Base-by-base conservation (phyloP, 2,113 vertebrate species). In the Varanus komodoensis region DNA sequence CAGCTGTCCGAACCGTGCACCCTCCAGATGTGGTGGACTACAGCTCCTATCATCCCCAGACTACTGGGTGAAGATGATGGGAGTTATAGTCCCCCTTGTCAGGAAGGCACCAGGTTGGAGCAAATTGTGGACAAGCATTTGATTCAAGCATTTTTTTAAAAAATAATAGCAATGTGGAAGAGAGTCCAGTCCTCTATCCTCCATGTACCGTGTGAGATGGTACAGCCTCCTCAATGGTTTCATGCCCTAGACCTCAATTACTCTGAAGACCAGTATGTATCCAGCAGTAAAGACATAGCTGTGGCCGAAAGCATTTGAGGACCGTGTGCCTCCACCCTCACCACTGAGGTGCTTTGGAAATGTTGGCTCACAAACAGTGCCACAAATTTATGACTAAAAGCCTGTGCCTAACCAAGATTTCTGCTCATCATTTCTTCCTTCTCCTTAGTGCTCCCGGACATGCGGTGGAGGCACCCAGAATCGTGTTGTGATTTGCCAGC, bases 391-490 rank as follows among this genome's bases (percentile, higher is more conserved):
- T 50, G 38, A 90, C 71, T 32, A 14, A 84, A 75, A 88, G 0
- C 75, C 64, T 85, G 50, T 44, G 0, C 48, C 61, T 68, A 86
- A 71, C 64, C 87, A 32, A 48, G 48, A 5, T 8, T 61, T 2
- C 80, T 4, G 7, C 52, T 86, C 73, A 71, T 90, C 69, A 44
- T 44, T 89, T 80, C 75, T 74, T 83, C 54, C 98, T 83, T 61
- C 73, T 87, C 50, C 73, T 86, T 73, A 99, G 99, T 99, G 99
- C 80, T 98, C 98, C 50, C 98, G 95, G 92, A 97, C 97, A 0
- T 99, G 98, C 85, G 98, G 98, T 4, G 97, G 97, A 68, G 99
- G 99, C 1, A 86, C 95, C 14, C 98, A 98, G 95, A 95, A 95
- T 73, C 97, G 98, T 61, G 97, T 96, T 90, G 98, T 99, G 80